These are phyloP conservation scores for Choloepus hoffmanni DNA, from an alignment of 2,113 vertebrate species.

Conservation along the genomic window DNA sequence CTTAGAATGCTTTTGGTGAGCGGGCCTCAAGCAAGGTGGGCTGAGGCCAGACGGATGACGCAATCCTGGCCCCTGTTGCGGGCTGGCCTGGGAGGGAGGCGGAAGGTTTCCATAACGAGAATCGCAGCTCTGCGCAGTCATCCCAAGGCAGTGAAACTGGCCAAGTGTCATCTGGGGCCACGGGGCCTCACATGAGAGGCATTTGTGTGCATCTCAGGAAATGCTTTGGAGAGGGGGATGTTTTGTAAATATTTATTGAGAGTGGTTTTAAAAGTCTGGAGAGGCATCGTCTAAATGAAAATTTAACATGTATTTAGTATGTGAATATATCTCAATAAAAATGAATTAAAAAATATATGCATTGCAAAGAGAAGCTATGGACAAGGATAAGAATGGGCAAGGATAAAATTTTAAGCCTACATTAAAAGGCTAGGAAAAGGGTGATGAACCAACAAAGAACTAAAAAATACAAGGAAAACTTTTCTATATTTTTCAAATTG, in stretches of 20 bases:
- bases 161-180: neutral
- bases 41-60: neutral
- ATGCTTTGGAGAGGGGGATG: neutral
- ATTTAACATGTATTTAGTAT: neutral
- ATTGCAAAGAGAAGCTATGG: neutral
- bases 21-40: neutral
- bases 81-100: slow-evolving; percentile 8
- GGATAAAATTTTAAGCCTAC: neutral
- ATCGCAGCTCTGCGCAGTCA: neutral
- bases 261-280: slow-evolving; percentile 56
- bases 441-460: neutral
- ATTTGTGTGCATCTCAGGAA: neutral
- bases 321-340: too few species aligned
- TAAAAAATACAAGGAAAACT: neutral
- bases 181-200: neutral
- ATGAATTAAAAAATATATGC: too few species aligned
- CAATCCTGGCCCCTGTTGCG: neutral
- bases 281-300: slow-evolving; percentile 57
- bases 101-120: neutral
- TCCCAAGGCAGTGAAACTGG: neutral
- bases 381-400: neutral
- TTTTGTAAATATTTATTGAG: slow-evolving; percentile 1
- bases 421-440: neutral
- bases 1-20: slow-evolving; percentile 45
- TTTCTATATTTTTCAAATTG: neutral